phyloP scores from a whole-genome alignment of 1,140 invertebrate genomes.

The Calosoma granatense region DNA sequence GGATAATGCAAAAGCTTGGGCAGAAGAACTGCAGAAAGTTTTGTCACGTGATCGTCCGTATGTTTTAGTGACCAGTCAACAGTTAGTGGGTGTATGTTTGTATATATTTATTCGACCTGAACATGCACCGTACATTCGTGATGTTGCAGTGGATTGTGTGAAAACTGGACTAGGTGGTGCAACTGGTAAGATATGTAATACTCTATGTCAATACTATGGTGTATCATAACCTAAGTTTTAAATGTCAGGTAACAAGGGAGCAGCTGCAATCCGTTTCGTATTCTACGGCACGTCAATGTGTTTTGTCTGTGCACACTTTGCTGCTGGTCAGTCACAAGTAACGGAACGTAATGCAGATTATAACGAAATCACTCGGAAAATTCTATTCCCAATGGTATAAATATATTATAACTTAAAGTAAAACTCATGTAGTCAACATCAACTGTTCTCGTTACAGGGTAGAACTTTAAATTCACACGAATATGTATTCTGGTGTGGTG shows the following conservation, averaged over 20 bases:
- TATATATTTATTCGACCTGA: slow-evolving; percentile 88
- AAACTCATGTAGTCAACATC: slow-evolving; percentile 6
- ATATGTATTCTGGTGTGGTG: slow-evolving; percentile 99
- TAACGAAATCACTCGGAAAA: slow-evolving; percentile 85
- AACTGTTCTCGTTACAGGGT: slow-evolving; percentile 39
- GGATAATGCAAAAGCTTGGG: slow-evolving; percentile 94
- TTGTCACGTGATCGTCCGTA: slow-evolving; percentile 82
- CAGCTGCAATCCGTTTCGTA: slow-evolving; percentile 87
- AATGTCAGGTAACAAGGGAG: slow-evolving; percentile 78
- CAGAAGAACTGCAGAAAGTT: slow-evolving; percentile 87
- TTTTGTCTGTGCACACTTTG: slow-evolving; percentile 98
- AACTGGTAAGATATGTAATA: slow-evolving; percentile 49
- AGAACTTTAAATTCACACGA: slow-evolving; percentile 89
- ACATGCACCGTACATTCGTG: slow-evolving; percentile 76
- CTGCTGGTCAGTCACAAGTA: slow-evolving; percentile 95
- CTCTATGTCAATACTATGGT: neutral
- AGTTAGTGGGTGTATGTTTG: slow-evolving; percentile 95
- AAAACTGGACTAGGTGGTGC: slow-evolving; percentile 97
- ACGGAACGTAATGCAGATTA: slow-evolving; percentile 93
- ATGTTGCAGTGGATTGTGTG: slow-evolving; percentile 89
- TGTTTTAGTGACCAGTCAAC: slow-evolving; percentile 87
- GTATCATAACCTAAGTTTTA: neutral
- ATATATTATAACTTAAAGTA: neutral
- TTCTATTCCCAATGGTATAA: slow-evolving; percentile 82
- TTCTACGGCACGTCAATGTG: slow-evolving; percentile 88